Evolutionary conservation across 2,113 vertebrate genomes (phyloP).

Genomic region (Platysteira castanea): DNA sequence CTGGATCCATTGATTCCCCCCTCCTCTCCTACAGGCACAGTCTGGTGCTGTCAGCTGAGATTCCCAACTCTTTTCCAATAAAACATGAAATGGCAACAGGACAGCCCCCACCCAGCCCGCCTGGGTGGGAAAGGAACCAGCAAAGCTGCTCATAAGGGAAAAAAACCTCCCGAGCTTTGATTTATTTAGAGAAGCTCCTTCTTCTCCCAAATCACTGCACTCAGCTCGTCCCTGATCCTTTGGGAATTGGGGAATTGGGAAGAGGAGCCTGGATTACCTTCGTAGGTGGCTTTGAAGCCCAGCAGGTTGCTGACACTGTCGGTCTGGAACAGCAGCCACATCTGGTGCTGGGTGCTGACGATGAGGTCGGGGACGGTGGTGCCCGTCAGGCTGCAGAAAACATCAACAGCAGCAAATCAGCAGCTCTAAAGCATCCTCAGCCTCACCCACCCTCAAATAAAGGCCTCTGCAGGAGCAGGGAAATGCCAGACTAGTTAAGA

Average conservation of each 20-base stretch:
- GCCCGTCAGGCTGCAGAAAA: slow-evolving; percentile 84
- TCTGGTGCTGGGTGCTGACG: slow-evolving; percentile 95
- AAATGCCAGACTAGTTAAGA: background rate
- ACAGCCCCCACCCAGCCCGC: background rate
- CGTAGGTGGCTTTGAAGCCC: slow-evolving; percentile 94
- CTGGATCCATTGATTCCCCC: background rate
- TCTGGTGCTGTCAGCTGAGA: background rate
- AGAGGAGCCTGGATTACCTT: slow-evolving; percentile 76
- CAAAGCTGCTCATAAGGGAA: background rate
- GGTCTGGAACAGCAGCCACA: slow-evolving; percentile 99
- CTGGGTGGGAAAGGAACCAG: background rate
- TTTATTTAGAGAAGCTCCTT: background rate
- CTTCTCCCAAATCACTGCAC: background rate
- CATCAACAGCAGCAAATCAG: background rate
- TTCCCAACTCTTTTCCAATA: background rate
- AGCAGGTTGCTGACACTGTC: slow-evolving; percentile 91
- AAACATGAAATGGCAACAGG: background rate
- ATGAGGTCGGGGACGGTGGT: slow-evolving; percentile 93
- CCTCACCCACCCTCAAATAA: background rate
- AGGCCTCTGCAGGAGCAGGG: background rate
- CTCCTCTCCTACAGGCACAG: background rate
- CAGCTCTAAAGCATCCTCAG: accelerated
- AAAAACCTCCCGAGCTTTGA: background rate
- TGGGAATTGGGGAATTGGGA: background rate
- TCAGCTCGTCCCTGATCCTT: background rate